These are phyloP conservation scores for Panulirus ornatus DNA, from an alignment of 1,140 invertebrate species.

Conservation along the genomic window DNA sequence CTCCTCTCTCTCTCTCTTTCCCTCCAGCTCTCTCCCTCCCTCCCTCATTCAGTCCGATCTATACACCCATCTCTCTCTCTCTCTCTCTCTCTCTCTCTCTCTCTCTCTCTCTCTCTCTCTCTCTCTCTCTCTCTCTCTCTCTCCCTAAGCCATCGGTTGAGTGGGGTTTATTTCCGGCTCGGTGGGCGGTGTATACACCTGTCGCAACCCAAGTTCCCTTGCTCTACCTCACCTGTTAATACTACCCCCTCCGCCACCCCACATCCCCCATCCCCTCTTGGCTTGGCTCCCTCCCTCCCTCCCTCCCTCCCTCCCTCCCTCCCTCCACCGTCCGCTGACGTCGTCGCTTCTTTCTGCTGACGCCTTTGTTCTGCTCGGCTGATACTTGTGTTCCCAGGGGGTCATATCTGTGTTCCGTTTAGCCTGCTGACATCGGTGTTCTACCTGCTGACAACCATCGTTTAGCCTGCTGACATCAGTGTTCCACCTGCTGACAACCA, in stretches of 20 bases:
- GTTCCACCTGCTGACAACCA: background rate
- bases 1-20: background rate
- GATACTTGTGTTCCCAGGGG: no score
- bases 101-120: background rate
- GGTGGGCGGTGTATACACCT: background rate
- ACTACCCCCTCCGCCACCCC: background rate
- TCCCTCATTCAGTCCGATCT: background rate
- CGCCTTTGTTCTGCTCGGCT: no score
- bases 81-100: background rate
- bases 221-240: background rate
- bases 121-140: background rate
- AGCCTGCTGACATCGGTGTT: background rate
- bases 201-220: background rate
- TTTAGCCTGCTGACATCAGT: background rate
- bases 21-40: background rate
- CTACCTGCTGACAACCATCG: background rate
- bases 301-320: no score
- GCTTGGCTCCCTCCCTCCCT: no score
- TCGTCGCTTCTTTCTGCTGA: no score
- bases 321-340: no score
- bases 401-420: no score
- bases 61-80: background rate
- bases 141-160: background rate
- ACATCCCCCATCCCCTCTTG: background rate
- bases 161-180: conserved; percentile 1